phyloP scores from a whole-genome alignment of 53 echinoderm and acorn worm genomes.

The Arbacia lixula region DNA sequence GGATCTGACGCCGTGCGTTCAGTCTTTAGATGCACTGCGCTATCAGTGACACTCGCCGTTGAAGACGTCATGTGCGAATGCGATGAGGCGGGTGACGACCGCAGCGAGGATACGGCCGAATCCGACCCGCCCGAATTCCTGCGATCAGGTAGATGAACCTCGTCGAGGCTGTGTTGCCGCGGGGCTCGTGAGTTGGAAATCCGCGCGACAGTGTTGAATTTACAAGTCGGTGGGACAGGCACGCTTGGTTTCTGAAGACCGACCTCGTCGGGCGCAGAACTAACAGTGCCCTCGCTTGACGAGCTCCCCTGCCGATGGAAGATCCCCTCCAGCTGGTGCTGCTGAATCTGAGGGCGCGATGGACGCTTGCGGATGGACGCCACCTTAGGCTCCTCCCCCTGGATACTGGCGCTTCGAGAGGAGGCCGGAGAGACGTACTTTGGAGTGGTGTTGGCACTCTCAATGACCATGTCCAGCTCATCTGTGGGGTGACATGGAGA shows the following conservation, averaged over 20 bases:
- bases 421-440: constrained; percentile 32
- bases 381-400: constrained; percentile 42
- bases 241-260: constrained; percentile 64
- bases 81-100: constrained; percentile 87
- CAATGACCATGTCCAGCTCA: constrained; percentile 75
- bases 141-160: constrained; percentile 33
- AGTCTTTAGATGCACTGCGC: constrained; percentile 68
- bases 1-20: constrained; percentile 69
- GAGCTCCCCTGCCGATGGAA: constrained; percentile 69
- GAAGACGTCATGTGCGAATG: constrained; percentile 78
- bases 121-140: constrained; percentile 75
- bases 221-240: constrained; percentile 59
- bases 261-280: constrained; percentile 24
- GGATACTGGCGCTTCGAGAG: constrained; percentile 39
- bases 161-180: constrained; percentile 47
- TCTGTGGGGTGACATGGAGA: too few species aligned
- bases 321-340: constrained; percentile 66
- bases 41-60: constrained; percentile 69
- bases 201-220: constrained; percentile 81
- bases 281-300: constrained; percentile 34
- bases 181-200: constrained; percentile 58
- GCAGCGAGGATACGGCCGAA: constrained; percentile 80
- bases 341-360: constrained; percentile 67
- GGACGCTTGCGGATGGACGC: constrained; percentile 85
- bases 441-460: constrained; percentile 40